A percentile compares a stretch with the other conserved stretches of the same genome.
phyloP scores from a whole-genome alignment of 1,140 invertebrate genomes.

The Zaprionus nigranus region DNA sequence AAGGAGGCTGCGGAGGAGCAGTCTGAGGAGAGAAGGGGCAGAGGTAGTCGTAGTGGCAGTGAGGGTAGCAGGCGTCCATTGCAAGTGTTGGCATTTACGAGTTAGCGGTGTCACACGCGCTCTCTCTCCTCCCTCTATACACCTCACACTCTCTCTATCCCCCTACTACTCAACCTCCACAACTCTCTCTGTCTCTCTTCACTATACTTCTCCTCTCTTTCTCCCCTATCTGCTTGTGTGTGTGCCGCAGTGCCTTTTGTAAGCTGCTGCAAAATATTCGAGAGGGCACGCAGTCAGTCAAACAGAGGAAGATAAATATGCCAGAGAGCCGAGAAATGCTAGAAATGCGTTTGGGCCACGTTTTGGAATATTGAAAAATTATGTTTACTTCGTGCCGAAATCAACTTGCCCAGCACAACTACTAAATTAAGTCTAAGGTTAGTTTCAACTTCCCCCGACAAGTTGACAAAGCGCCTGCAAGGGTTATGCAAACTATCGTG shows the following conservation, averaged over 20 bases:
- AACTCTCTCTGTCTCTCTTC: neutral
- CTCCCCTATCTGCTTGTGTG: neutral
- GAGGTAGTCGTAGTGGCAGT: neutral
- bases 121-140: neutral
- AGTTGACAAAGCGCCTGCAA: neutral
- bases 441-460: neutral
- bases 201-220: neutral
- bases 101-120: constrained; percentile 41
- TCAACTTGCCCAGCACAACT: constrained; percentile 6
- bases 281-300: constrained; percentile 36
- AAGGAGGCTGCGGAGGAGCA: no score
- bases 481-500: neutral
- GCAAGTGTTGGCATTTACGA: constrained; percentile 59
- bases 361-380: constrained; percentile 20
- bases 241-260: neutral
- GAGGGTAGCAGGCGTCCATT: neutral
- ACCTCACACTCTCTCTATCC: neutral
- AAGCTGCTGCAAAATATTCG: constrained; percentile 11
- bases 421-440: constrained; percentile 10
- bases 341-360: neutral
- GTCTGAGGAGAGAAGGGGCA: neutral
- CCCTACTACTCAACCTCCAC: neutral
- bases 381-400: constrained; percentile 13
- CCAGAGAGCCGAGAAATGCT: neutral
- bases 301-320: constrained; percentile 11